A percentile compares a stretch with the other conserved stretches of the same genome.
These are phyloP conservation scores for Centropus unirufus DNA, from an alignment of 2,113 vertebrate species.

Conservation along the genomic window DNA sequence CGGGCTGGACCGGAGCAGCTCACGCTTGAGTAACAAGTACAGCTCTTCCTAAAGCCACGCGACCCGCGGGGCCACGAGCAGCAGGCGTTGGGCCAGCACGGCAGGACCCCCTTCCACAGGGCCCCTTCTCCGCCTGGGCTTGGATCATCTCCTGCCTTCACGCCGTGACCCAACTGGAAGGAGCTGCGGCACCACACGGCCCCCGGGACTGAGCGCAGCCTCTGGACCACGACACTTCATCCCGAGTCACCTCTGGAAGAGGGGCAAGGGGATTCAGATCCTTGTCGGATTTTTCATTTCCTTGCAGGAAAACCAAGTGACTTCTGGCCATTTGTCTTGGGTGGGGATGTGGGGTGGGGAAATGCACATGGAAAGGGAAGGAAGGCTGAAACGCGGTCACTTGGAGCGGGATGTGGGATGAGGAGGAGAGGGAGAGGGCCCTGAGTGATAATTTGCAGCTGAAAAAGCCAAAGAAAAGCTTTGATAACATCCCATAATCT, in stretches of 20 bases:
- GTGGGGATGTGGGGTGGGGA: not conserved
- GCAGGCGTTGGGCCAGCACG: not conserved
- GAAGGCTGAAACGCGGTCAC: not conserved
- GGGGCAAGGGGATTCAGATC: not conserved
- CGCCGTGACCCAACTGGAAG: not conserved
- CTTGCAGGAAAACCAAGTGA: not conserved
- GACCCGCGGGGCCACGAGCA: rapidly evolving
- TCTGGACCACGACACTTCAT: not conserved
- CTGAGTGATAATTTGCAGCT: not conserved
- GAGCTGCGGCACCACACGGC: not conserved
- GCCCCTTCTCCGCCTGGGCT: not conserved
- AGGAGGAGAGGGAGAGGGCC: not conserved
- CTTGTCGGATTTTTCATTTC: not conserved
- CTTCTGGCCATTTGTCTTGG: not conserved
- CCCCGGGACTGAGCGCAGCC: not conserved
- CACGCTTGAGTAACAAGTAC: conserved; percentile 88
- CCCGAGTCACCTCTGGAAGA: not conserved
- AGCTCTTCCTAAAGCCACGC: conserved; percentile 77
- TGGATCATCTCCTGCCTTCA: not conserved
- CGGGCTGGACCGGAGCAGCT: conserved; percentile 86
- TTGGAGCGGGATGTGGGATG: not conserved
- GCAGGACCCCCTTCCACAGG: not conserved
- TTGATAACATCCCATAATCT: not conserved
- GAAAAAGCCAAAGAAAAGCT: not conserved
- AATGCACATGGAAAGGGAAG: not conserved